phyloP scores from a whole-genome alignment of 2,888 invertebrate genomes.

The Spisula subtruncata region DNA sequence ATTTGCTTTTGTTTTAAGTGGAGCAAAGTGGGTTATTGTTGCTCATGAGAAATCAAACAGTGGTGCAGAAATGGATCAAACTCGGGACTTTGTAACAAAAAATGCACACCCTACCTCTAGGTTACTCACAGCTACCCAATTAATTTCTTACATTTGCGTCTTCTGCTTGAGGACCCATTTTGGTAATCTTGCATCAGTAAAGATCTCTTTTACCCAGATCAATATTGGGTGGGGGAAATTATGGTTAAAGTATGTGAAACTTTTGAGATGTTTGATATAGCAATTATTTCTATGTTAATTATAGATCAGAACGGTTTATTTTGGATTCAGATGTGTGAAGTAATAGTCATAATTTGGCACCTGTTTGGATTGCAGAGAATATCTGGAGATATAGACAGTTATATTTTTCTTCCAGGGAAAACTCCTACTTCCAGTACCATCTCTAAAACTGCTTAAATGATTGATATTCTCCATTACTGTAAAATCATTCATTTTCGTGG shows the following conservation, averaged over 20 bases:
- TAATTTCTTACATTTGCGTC: too few relatives aligned
- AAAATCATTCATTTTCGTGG: too few relatives aligned
- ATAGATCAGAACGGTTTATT: neutral
- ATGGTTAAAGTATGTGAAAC: neutral
- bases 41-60: too few relatives aligned
- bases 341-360: conserved; percentile 29
- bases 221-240: neutral
- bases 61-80: too few relatives aligned
- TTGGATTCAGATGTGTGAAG: neutral
- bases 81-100: too few relatives aligned
- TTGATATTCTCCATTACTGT: conserved; percentile 1
- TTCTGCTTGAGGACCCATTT: neutral
- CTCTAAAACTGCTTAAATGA: neutral
- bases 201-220: neutral
- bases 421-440: neutral
- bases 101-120: too few relatives aligned
- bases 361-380: neutral
- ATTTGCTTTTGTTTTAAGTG: too few relatives aligned
- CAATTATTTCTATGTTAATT: neutral
- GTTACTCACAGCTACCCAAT: too few relatives aligned
- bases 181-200: neutral
- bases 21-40: too few relatives aligned
- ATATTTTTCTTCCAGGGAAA: neutral
- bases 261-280: neutral
- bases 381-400: neutral